Evolutionary conservation across 2,888 invertebrate species (phyloP), one percentile per base, ranked within the genome.

Genomic region (Tetrapedia diversipes): DNA sequence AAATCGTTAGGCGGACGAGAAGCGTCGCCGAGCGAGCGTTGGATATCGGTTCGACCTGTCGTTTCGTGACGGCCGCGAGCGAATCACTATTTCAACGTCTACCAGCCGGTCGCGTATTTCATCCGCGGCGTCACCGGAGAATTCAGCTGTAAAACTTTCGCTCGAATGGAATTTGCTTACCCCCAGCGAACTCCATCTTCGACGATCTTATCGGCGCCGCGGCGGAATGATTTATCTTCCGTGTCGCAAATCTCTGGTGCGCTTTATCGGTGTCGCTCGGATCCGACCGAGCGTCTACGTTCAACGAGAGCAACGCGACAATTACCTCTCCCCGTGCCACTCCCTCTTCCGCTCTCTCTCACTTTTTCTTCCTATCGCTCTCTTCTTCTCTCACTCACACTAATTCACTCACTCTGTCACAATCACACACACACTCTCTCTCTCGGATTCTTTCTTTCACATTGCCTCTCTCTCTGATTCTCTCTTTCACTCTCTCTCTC

Each of bases 61-160:
- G 1, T 37, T 34, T n/a, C 34, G 7, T 1, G 22, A 34, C 0
- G 47, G 34, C n/a, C 0, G n/a, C n/a, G 7, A 16, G 24, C 61
- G 1, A 24, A 24, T 49, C 24, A 11, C 32, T 4, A 16, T 7
- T 14, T 24, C 0, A n/a, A 8, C 39, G 3, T 16, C 14, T 14
- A n/a, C 54, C 4, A 3, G 1, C 24, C 39, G 27, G n/a, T 24
- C 37, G n/a, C 47, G 24, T 56, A 45, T 56, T 56, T 65, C 65
- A 27, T 19, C 32, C 22, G 43, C 45, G 27, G 24, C 65, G 65
- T 57, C 45, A 14, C 22, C n/a, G 19, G 29, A 6, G 39, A 39
- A 64, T 24, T 34, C 37, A 6, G 29, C 29, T 7, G 53, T 64
- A 53, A 64, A 64, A 64, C 29, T 64, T 64, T 51, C 27, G 8